Evolutionary conservation across 2,113 vertebrate genomes (phyloP).

Genomic region (Rattus rattus): DNA sequence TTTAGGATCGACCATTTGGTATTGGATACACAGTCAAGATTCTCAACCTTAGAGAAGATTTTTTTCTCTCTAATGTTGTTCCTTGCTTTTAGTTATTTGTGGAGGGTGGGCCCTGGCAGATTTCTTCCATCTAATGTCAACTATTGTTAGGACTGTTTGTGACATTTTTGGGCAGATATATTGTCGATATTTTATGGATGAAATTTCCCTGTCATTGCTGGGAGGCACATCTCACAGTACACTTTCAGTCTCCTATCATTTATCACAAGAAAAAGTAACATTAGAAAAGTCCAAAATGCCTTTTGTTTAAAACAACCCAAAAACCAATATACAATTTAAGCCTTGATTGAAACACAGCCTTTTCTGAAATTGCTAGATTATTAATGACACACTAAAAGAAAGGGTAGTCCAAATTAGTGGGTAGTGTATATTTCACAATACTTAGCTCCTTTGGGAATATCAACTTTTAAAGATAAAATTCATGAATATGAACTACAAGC

Average conservation of each 20-base stretch:
- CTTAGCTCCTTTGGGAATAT: background rate
- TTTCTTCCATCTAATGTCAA: background rate
- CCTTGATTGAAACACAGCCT: background rate
- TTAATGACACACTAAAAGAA: background rate
- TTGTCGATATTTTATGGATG: background rate
- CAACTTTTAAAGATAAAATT: conserved; percentile 4
- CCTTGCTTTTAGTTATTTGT: background rate
- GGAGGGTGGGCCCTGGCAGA: background rate
- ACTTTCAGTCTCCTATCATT: background rate
- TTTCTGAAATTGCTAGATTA: background rate
- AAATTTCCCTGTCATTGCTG: background rate
- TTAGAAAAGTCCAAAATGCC: background rate
- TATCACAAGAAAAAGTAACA: background rate
- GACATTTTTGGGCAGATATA: background rate
- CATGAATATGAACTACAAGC: background rate
- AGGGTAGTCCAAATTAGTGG: background rate
- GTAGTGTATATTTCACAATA: background rate
- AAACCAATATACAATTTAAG: background rate
- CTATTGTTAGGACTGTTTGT: background rate
- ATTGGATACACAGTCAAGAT: background rate
- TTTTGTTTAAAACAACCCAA: conserved; percentile 1
- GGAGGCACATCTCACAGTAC: background rate
- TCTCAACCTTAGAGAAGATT: background rate
- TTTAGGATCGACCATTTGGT: background rate
- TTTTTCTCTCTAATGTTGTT: background rate